phyloP scores from a whole-genome alignment of 2,113 vertebrate species.

The Picathartes gymnocephalus region DNA sequence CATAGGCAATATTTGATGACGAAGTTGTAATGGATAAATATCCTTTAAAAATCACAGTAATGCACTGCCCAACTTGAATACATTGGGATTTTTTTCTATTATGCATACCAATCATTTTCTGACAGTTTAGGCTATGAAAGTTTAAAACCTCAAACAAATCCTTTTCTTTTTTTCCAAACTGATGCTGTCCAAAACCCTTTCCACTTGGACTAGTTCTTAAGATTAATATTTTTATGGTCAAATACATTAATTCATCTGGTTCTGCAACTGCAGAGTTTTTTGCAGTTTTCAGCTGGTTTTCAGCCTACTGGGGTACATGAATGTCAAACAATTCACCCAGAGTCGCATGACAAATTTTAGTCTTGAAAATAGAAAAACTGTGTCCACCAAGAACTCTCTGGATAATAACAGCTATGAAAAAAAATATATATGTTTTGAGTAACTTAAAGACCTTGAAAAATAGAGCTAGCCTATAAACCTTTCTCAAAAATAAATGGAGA shows the following conservation, averaged over 20 bases:
- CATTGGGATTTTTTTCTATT: constrained; percentile 35
- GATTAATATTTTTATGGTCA: neutral
- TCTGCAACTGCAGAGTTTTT: neutral
- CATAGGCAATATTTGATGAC: constrained; percentile 78
- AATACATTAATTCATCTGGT: neutral
- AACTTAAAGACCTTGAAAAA: neutral
- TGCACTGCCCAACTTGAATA: constrained; percentile 41
- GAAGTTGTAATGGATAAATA: constrained; percentile 80
- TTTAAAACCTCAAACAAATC: neutral
- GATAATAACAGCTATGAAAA: neutral
- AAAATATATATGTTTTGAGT: neutral
- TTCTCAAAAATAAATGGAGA: neutral
- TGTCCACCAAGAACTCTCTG: neutral
- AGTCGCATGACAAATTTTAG: neutral
- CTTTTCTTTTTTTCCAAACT: neutral
- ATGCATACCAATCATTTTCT: neutral
- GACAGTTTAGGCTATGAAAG: neutral
- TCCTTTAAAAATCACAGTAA: constrained; percentile 69
- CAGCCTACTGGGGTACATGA: neutral
- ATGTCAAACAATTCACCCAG: neutral
- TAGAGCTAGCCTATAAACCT: neutral
- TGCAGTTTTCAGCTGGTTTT: neutral
- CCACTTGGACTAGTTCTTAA: neutral
- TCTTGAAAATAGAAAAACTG: neutral
- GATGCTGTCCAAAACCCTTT: neutral